Evolutionary conservation across 2,888 invertebrate species (phyloP).

Genomic region (Trichogramma dendrolimi): DNA sequence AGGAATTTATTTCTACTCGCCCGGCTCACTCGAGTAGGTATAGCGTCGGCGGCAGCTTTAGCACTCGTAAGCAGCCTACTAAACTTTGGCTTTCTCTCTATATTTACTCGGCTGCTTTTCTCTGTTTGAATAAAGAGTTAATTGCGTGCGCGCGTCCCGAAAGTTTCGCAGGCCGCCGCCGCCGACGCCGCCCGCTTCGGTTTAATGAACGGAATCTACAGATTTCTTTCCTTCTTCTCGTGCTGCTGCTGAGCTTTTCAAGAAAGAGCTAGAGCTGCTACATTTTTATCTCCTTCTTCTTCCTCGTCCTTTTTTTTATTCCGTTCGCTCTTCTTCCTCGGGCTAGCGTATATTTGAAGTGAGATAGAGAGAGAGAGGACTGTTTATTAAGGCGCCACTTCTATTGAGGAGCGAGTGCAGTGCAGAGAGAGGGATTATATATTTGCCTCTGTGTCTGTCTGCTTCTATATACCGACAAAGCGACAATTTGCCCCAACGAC

Average conservation of each 20-base stretch:
- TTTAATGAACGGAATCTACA: too few species aligned
- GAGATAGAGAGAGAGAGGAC: too few species aligned
- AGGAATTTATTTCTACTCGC: too few species aligned
- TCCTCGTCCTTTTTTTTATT: neutral
- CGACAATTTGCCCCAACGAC: too few species aligned
- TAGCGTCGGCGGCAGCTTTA: neutral
- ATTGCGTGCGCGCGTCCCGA: constrained; percentile 14
- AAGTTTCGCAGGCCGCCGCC: neutral
- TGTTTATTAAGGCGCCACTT: too few species aligned
- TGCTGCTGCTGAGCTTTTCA: neutral
- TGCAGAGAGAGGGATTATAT: too few species aligned
- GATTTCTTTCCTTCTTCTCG: neutral
- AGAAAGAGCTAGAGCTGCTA: constrained; percentile 12
- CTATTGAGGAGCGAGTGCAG: too few species aligned
- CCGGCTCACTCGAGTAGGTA: neutral
- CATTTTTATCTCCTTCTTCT: neutral
- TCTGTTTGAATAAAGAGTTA: constrained; percentile 31
- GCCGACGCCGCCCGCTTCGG: too few species aligned
- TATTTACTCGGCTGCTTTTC: constrained; percentile 20
- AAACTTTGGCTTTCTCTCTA: constrained; percentile 25
- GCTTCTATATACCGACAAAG: too few species aligned
- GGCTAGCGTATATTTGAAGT: too few species aligned
- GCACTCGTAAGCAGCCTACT: constrained; percentile 8
- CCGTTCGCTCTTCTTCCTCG: too few species aligned
- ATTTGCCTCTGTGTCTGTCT: too few species aligned